Evolutionary conservation across 2,113 vertebrate genomes (phyloP).

Genomic region (Cololabis saira): DNA sequence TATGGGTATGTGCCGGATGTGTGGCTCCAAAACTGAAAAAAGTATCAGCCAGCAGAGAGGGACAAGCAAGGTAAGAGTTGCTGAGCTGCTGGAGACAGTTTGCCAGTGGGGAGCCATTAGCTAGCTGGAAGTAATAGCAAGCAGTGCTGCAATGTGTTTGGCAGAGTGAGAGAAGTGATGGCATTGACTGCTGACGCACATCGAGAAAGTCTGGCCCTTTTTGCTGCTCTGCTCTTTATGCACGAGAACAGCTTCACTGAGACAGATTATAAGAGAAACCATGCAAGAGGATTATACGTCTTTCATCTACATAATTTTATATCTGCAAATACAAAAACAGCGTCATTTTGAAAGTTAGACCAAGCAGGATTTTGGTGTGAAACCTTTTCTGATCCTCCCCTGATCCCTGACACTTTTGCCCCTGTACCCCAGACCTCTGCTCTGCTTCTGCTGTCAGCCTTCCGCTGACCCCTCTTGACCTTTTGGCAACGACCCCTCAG

Average conservation of each 20-base stretch:
- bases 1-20: background rate
- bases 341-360: too few species aligned
- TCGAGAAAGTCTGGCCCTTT: slow-evolving; percentile 47
- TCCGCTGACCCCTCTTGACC: slow-evolving; percentile 4
- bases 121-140: slow-evolving; percentile 36
- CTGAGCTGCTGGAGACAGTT: slow-evolving; percentile 63
- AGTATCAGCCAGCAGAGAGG: slow-evolving; percentile 38
- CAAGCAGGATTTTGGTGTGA: background rate
- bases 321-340: too few species aligned
- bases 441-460: background rate
- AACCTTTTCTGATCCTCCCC: too few species aligned
- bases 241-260: slow-evolving; percentile 15
- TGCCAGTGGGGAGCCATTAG: slow-evolving; percentile 66
- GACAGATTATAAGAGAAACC: slow-evolving; percentile 9
- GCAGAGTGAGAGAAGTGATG: slow-evolving; percentile 47
- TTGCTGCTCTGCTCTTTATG: slow-evolving; percentile 27
- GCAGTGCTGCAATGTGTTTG: slow-evolving; percentile 68
- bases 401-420: background rate
- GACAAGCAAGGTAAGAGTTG: slow-evolving; percentile 30
- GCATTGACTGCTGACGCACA: slow-evolving; percentile 63
- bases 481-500: background rate
- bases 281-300: background rate
- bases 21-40: slow-evolving; percentile 13
- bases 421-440: background rate
- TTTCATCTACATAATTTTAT: too few species aligned